Base-by-base conservation (phyloP, 2,113 vertebrate species). In the Calyptommatus sinebrachiatus region DNA sequence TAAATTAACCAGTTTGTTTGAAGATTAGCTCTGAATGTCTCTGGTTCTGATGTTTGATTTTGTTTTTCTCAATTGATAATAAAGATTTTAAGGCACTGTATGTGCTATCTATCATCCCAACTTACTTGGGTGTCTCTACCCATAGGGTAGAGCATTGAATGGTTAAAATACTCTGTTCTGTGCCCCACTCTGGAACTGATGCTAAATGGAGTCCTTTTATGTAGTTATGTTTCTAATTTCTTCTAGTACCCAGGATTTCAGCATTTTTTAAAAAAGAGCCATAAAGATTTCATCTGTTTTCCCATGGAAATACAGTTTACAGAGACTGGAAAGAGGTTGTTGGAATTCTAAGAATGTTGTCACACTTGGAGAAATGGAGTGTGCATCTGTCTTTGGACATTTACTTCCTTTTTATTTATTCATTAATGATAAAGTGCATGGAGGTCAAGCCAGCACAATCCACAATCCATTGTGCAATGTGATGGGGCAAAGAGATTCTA, bases 181-280 rank as follows among this genome's bases (percentile, higher is more conserved):
- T 57, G 53, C 16, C 4, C 53, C 53, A 18, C 53, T 57, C 53
- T 57, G 53, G 16, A 57, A 50, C 48, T 50, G 48, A 50, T 50
- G 9, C 48, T 50, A 50, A 3, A 50, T 50, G 48, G 48, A 50
- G 2, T 18, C 18, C 50, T 69, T 75, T 11, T n/a, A 20, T 61
- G 46, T 57, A 41, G 7, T 7, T 45, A 26, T 26, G 28, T 48
- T 57, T 35, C 46, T 31, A 57, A 41, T 53, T 3, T 61, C 84
- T 89, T 84, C 67, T 0, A 1, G 31, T 50, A 61, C 8, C 85
- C 86, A 86, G 82, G 62, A 45, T 77, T 35, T 71, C 20, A 35
- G 48, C 16, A 35, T 11, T n/a, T 14, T 70, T 46, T 71, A 45
- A 57, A 57, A 53, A 57, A 57, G 0, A 89, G 65, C 63, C 0